Percentiles rank a stretch among this genome's conserved stretches.
These are phyloP conservation scores for Arenaria interpres DNA, from an alignment of 2,113 vertebrate genomes.

Conservation along the genomic window DNA sequence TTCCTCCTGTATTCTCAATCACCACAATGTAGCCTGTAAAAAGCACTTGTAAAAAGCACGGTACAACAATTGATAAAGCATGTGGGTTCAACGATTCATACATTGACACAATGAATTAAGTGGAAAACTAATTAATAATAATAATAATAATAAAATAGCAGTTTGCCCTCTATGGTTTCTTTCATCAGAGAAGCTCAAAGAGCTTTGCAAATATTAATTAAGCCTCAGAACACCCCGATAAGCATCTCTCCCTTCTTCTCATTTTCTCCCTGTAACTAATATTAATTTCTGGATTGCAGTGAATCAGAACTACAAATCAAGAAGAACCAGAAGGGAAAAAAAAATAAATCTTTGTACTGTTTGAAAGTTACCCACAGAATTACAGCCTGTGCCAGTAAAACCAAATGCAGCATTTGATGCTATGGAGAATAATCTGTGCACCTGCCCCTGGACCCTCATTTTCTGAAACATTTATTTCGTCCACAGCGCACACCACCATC, in stretches of 20 bases:
- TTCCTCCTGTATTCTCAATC: not conserved
- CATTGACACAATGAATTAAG: conserved; percentile 6
- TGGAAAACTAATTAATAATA: conserved; percentile 53
- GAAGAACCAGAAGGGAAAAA: not conserved
- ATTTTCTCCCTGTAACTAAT: not conserved
- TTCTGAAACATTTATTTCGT: not conserved
- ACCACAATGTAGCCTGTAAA: not conserved
- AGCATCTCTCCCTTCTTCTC: conserved; percentile 20
- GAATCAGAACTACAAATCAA: not conserved
- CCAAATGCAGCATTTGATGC: not conserved
- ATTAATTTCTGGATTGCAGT: conserved; percentile 19
- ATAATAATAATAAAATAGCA: not conserved
- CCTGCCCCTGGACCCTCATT: not conserved
- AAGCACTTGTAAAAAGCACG: conserved; percentile 19
- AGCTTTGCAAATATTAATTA: conserved; percentile 56
- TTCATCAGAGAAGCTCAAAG: conserved; percentile 35
- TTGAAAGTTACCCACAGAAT: not conserved
- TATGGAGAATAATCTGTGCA: not conserved
- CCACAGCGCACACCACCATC: not conserved
- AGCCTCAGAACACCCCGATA: conserved; percentile 14
- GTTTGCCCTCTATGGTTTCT: not conserved
- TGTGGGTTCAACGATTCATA: not conserved
- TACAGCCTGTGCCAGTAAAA: not conserved
- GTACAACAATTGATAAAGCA: not conserved
- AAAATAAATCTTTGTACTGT: not conserved